Evolutionary conservation across 1,140 invertebrate species (phyloP).

Genomic region (Drosophila grimshawi): DNA sequence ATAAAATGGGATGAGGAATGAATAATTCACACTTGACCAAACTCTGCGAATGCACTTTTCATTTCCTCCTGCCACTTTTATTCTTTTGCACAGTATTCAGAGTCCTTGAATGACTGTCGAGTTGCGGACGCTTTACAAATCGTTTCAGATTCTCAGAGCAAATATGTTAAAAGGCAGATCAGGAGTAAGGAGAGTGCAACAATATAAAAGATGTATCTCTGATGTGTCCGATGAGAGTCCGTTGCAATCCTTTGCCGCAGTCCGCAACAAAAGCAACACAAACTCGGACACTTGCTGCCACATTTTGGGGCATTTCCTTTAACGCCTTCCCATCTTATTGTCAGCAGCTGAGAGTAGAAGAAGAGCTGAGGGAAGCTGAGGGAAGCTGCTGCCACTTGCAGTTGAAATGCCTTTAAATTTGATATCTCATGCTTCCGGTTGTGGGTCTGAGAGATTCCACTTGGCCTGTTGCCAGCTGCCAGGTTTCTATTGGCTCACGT

Average conservation of each 20-base stretch:
- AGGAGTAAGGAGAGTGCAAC: slow-evolving; percentile 13
- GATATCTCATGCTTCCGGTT: slow-evolving; percentile 24
- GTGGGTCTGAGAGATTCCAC: background rate
- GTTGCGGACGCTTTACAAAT: slow-evolving; percentile 43
- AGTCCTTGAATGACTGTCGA: slow-evolving; percentile 53
- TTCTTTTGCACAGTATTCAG: slow-evolving; percentile 5
- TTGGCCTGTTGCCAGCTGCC: slow-evolving; percentile 25
- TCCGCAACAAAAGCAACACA: slow-evolving; percentile 32
- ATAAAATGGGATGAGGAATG: background rate
- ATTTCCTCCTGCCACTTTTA: slow-evolving; percentile 9
- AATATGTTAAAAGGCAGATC: slow-evolving; percentile 33
- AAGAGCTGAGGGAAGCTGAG: no score
- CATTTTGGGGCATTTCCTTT: slow-evolving; percentile 50
- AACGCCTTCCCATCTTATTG: slow-evolving; percentile 26
- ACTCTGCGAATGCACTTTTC: slow-evolving; percentile 8
- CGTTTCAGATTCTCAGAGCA: slow-evolving; percentile 52
- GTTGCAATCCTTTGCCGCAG: slow-evolving; percentile 32
- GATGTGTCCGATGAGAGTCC: slow-evolving; percentile 22
- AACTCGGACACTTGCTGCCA: slow-evolving; percentile 31
- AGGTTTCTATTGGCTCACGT: slow-evolving; percentile 53
- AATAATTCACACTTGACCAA: slow-evolving; percentile 58
- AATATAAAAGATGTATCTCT: slow-evolving; percentile 41
- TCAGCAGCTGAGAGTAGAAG: slow-evolving; percentile 9
- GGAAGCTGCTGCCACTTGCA: slow-evolving; percentile 23
- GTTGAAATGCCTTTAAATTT: slow-evolving; percentile 50